These are phyloP conservation scores for Alcis repandata DNA, from an alignment of 2,888 invertebrate genomes.

Conservation along the genomic window DNA sequence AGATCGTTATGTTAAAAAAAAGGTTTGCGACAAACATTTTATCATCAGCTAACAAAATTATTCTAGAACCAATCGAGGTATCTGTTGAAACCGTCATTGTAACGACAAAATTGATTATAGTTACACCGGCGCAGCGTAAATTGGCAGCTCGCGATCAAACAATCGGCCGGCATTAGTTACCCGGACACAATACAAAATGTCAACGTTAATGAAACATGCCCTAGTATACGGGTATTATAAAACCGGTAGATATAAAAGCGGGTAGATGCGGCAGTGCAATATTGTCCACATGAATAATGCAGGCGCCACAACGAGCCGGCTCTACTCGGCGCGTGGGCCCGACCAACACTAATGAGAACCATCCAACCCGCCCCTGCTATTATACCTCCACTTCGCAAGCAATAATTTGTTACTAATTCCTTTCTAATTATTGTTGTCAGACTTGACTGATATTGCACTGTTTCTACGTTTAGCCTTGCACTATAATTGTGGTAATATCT, in stretches of 20 bases:
- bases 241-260: slow-evolving; percentile 49
- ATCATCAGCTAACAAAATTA: slow-evolving; percentile 28
- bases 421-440: slow-evolving; percentile 74
- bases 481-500: not conserved
- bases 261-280: slow-evolving; percentile 75
- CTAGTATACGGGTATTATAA: slow-evolving; percentile 58
- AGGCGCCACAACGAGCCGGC: slow-evolving; percentile 70
- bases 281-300: slow-evolving; percentile 85
- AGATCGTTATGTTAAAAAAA: no score
- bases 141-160: slow-evolving; percentile 48
- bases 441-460: slow-evolving; percentile 49
- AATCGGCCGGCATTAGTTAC: slow-evolving; percentile 53
- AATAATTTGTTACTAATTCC: slow-evolving; percentile 84
- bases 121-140: slow-evolving; percentile 24
- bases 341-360: slow-evolving; percentile 80
- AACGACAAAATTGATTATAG: slow-evolving; percentile 37
- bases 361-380: slow-evolving; percentile 72
- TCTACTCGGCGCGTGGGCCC: slow-evolving; percentile 61
- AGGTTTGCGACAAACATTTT: no score
- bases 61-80: slow-evolving; percentile 1
- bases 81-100: not conserved
- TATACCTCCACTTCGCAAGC: slow-evolving; percentile 74
- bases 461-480: slow-evolving; percentile 34
- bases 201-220: slow-evolving; percentile 62
- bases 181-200: slow-evolving; percentile 54